Evolutionary conservation across 2,888 invertebrate species (phyloP).

Genomic region (Andrena hattorfiana): DNA sequence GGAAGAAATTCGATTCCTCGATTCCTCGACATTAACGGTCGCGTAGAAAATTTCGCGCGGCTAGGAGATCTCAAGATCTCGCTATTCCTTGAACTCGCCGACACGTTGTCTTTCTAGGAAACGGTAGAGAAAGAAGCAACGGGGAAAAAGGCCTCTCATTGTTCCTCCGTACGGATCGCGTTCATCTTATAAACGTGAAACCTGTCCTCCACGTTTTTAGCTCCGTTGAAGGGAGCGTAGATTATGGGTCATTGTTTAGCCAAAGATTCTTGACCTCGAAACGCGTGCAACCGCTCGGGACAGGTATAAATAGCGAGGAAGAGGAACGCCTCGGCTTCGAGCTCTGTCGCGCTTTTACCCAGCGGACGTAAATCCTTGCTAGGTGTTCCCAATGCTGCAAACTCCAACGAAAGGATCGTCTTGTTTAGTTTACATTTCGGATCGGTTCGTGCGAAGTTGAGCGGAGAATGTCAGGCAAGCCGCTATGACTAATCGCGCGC

Average conservation of each 20-base stretch:
- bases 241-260: conserved; percentile 49
- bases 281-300: not conserved
- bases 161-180: conserved; percentile 30
- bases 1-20: not conserved
- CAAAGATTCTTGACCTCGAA: conserved; percentile 41
- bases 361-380: too few relatives aligned
- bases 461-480: not conserved
- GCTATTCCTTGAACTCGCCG: conserved; percentile 35
- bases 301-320: conserved; percentile 13
- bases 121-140: conserved; percentile 2
- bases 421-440: too few relatives aligned
- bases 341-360: not conserved
- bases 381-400: too few relatives aligned
- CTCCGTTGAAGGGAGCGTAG: conserved; percentile 14
- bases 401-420: too few relatives aligned
- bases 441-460: not conserved
- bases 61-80: conserved; percentile 27
- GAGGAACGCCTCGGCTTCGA: not conserved
- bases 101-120: conserved; percentile 53
- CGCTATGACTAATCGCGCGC: not conserved
- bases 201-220: conserved; percentile 36
- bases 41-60: conserved; percentile 11
- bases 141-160: conserved; percentile 36
- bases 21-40: not conserved
- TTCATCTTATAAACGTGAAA: conserved; percentile 31